Conservation (phyloP, 1,140 invertebrate species). For the Hyles euphorbiae region DNA sequence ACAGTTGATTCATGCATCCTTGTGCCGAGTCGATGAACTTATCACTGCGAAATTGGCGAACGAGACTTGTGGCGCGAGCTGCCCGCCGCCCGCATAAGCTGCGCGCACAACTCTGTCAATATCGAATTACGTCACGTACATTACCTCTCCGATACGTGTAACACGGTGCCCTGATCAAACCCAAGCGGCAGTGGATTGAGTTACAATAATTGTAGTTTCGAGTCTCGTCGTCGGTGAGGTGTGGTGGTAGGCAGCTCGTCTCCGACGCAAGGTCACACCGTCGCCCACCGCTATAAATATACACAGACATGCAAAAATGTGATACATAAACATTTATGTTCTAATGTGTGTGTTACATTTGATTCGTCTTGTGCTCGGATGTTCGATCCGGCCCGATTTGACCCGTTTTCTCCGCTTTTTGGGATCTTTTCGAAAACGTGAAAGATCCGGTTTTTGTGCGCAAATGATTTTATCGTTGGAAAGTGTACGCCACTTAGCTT, state of each 20-base stretch:
- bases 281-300: constrained; percentile 65
- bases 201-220: neutral
- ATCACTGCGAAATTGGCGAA: constrained; percentile 68
- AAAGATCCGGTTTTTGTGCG: no score
- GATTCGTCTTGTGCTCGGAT: constrained; percentile 8
- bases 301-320: constrained; percentile 65
- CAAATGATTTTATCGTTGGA: no score
- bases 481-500: no score
- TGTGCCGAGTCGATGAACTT: constrained; percentile 60
- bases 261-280: constrained; percentile 62
- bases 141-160: constrained; percentile 11
- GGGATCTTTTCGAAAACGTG: no score
- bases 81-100: constrained; percentile 27
- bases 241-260: constrained; percentile 40
- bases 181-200: constrained; percentile 30
- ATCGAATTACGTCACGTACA: constrained; percentile 13
- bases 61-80: constrained; percentile 40
- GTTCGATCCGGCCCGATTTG: no score
- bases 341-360: constrained; percentile 23
- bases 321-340: constrained; percentile 44
- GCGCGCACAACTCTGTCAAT: neutral
- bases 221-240: neutral
- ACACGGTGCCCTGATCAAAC: neutral
- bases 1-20: constrained; percentile 40
- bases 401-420: no score